phyloP scores from a whole-genome alignment of 2,113 vertebrate genomes.

The Bufo gargarizans region DNA sequence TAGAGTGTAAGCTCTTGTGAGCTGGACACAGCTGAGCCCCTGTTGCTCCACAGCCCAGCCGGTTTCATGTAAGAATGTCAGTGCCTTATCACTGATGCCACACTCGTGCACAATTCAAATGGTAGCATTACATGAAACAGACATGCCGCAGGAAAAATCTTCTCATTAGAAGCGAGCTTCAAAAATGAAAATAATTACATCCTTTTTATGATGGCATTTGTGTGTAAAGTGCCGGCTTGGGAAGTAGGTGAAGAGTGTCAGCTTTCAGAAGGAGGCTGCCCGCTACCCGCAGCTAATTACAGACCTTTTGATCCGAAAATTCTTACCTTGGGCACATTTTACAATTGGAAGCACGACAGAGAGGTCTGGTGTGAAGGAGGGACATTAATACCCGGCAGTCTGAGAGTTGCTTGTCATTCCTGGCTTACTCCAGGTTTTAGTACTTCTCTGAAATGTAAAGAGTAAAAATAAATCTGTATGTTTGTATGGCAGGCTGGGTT shows the following conservation, averaged over 20 bases:
- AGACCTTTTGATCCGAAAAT: conserved; percentile 70
- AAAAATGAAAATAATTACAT: conserved; percentile 71
- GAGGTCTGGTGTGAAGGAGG: conserved; percentile 30
- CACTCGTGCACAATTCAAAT: conserved; percentile 68
- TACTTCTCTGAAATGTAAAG: conserved; percentile 24
- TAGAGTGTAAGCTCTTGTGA: conserved; percentile 58
- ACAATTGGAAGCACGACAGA: conserved; percentile 67
- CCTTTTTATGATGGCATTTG: conserved; percentile 70
- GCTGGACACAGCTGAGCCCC: neutral
- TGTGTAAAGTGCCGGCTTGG: conserved; percentile 71
- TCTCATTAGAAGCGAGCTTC: conserved; percentile 71
- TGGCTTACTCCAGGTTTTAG: conserved; percentile 2
- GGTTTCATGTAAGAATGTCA: conserved; percentile 61
- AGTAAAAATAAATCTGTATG: neutral
- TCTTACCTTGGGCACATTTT: conserved; percentile 70
- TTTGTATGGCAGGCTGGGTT: neutral
- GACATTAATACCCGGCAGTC: conserved; percentile 11
- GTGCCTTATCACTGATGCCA: conserved; percentile 68
- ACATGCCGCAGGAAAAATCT: conserved; percentile 68
- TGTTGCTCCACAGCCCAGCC: conserved; percentile 14
- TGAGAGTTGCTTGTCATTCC: conserved; percentile 19
- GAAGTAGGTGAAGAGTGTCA: conserved; percentile 71
- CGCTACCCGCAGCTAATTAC: conserved; percentile 67
- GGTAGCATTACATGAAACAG: conserved; percentile 71
- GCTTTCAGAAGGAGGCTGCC: conserved; percentile 66